Evolutionary conservation across 2,888 invertebrate genomes (phyloP), one percentile per base, ranked within the genome.

Genomic region (Lottia scabra): DNA sequence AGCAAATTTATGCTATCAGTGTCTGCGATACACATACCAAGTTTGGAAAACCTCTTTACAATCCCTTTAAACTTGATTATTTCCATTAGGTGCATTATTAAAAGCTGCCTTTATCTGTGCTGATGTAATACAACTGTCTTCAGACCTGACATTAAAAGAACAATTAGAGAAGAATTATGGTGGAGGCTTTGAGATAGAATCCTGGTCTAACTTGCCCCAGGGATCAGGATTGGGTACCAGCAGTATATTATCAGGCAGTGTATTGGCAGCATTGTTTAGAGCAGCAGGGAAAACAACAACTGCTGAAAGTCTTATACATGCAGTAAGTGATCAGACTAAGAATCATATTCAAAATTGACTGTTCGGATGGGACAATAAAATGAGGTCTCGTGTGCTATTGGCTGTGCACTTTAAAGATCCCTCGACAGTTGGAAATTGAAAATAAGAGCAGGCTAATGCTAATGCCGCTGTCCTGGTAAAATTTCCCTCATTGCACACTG

Each of bases 201-300:
- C 89, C 23, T 91, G 90, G 90, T 90, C 91, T 8, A 82, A 88
- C 67, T 82, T 91, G 43, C 91, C 91, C 0, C 89, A 90, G 74
- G 91, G 91, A 13, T 91, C 91, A 75, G 91, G 92, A 6, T 84
- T 92, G 75, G 92, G 92, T 10, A 91, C 92, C n/a, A 92, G 92
- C 82, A 91, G 91, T 76, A 92, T 92, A 71, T 80, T 92, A 68
- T 91, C 91, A 1, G 91, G 90, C 13, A 90, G 90, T 48, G 86
- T 92, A 23, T 80, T 92, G 74, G 90, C 89, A 64, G 90, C 89
- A 2, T 73, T 92, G 38, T 90, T 91, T 88, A 86, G 82, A 56
- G 84, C 86, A 23, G 83, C 87, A 38, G 91, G 91, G 12, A 82
- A 83, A 69, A 71, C 75, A 5, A 88, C 84, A 81, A 86, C 87